Conservation (phyloP, 2,797 vertebrate genomes). For the Cossypha polioptera region DNA sequence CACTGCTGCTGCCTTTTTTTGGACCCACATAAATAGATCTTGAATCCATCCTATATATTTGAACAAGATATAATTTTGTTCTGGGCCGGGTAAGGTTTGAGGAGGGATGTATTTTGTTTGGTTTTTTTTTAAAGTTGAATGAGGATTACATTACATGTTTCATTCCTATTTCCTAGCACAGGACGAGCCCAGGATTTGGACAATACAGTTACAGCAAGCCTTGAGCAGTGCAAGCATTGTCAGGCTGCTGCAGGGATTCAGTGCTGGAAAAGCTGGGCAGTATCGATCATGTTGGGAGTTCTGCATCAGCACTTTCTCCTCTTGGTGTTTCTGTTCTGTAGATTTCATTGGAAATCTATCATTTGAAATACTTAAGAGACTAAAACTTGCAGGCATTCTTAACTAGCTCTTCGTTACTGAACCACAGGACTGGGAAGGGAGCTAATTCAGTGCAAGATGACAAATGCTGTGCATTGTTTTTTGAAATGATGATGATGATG, state of each 20-base stretch:
- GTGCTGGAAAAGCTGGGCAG: neutral
- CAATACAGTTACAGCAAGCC: neutral
- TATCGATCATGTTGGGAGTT: neutral
- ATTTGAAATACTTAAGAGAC: neutral
- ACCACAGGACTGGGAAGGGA: neutral
- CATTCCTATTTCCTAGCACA: neutral
- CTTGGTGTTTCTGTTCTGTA: neutral
- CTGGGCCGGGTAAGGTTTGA: neutral
- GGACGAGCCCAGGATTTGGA: neutral
- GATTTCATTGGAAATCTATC: neutral
- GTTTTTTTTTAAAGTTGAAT: fast-evolving
- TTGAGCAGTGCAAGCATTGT: neutral
- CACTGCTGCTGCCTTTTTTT: neutral
- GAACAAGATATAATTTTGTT: neutral
- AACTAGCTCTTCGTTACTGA: neutral
- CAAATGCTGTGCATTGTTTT: slow-evolving; percentile 9
- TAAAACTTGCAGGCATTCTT: neutral
- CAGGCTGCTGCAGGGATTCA: neutral
- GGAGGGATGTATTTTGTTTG: neutral
- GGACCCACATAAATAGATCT: neutral
- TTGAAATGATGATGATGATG: slow-evolving; percentile 4
- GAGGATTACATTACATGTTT: neutral
- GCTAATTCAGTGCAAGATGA: neutral
- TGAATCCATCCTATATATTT: neutral
- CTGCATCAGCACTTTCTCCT: neutral